Percentiles rank a stretch among this genome's conserved stretches.
Conservation (phyloP, 2,797 vertebrate genomes). For the Pangasius macronema region DNA sequence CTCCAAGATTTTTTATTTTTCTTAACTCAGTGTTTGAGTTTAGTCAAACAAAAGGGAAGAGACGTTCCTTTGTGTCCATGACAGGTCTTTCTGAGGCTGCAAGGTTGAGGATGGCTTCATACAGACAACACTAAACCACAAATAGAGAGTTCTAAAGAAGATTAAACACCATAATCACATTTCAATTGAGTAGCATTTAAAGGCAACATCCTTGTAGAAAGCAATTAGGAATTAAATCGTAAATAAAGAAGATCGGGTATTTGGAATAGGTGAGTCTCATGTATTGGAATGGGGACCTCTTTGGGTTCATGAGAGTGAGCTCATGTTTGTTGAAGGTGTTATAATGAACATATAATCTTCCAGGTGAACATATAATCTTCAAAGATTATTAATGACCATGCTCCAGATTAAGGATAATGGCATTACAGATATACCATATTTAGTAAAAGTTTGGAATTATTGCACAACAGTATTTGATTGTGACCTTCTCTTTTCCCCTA, state of each 20-base stretch:
- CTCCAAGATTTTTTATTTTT: neutral
- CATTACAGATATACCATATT: conserved; percentile 22
- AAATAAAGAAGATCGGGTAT: neutral
- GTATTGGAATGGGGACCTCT: neutral
- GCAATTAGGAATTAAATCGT: neutral
- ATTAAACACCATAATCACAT: conserved; percentile 61
- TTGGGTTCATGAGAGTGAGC: neutral
- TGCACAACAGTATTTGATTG: conserved; percentile 24
- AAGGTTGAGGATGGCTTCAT: conserved; percentile 17
- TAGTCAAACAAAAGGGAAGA: neutral
- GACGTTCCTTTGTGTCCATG: conserved; percentile 58
- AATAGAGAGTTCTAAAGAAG: conserved; percentile 55
- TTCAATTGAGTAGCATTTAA: conserved; percentile 55
- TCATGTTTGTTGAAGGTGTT: conserved; percentile 26
- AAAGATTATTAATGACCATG: too few species aligned
- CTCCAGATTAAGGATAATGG: conserved; percentile 42
- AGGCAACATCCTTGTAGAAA: conserved; percentile 38
- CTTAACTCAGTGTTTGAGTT: neutral
- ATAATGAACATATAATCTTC: conserved; percentile 50
- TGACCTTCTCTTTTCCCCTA: conserved; percentile 15
- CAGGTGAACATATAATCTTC: too few species aligned
- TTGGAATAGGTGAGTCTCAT: neutral
- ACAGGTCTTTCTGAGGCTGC: conserved; percentile 6
- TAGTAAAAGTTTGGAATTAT: conserved; percentile 14
- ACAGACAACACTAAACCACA: conserved; percentile 6